A percentile compares a stretch with the other conserved stretches of the same genome.
These are phyloP conservation scores for Ridgeia piscesae DNA, from an alignment of 1,140 invertebrate species.

Conservation along the genomic window DNA sequence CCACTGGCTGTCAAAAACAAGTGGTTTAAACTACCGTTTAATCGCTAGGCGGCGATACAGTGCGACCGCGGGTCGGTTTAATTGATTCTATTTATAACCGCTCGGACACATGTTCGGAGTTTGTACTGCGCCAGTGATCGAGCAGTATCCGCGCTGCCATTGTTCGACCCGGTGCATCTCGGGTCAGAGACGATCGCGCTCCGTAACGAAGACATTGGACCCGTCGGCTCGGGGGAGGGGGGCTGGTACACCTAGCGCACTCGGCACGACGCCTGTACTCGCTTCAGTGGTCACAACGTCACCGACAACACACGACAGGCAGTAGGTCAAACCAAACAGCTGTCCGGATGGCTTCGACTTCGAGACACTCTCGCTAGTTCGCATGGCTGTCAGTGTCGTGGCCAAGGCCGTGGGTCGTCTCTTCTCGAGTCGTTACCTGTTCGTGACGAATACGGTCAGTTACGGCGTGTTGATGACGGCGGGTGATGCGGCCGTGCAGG, in stretches of 20 bases:
- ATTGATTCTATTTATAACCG: not conserved
- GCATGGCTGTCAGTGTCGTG: not conserved
- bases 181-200: not conserved
- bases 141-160: not conserved
- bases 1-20: not conserved
- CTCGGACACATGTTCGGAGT: not conserved
- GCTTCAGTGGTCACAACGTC: not conserved
- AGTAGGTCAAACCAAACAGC: not conserved
- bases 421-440: conserved; percentile 8
- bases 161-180: not conserved
- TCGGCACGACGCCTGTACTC: not conserved
- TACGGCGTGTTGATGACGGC: conserved; percentile 21
- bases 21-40: not conserved
- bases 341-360: not conserved
- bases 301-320: not conserved
- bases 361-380: not conserved
- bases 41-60: not conserved
- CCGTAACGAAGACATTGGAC: not conserved
- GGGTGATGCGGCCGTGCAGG: conserved; percentile 22
- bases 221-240: no score
- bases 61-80: not conserved
- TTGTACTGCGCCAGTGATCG: not conserved
- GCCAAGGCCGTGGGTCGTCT: conserved; percentile 4
- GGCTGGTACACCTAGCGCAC: not conserved
- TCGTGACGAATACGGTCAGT: conserved; percentile 24